These are phyloP conservation scores for Helicolenus hilgendorfi DNA, from an alignment of 2,797 vertebrate species.

Conservation along the genomic window DNA sequence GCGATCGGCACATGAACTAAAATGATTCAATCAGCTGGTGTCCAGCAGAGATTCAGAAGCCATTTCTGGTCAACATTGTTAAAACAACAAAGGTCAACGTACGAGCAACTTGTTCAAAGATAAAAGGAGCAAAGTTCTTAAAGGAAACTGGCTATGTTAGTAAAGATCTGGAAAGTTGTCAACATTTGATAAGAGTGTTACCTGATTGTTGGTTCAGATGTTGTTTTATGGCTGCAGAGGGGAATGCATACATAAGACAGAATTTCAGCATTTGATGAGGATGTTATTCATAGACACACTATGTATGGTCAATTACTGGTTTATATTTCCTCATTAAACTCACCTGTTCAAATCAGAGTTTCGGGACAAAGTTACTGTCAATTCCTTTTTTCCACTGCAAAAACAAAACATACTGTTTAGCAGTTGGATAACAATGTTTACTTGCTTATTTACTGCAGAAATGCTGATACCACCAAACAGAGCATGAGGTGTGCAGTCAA, in stretches of 20 bases:
- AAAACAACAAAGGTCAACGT: background rate
- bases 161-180: background rate
- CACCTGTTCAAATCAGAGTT: conserved; percentile 62
- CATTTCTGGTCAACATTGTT: background rate
- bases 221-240: conserved; percentile 41
- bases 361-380: conserved; percentile 71
- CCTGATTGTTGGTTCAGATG: conserved; percentile 60
- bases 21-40: background rate
- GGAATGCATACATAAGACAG: background rate
- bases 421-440: background rate
- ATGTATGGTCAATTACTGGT: background rate
- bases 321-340: conserved; percentile 19
- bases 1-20: background rate
- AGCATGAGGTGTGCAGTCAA: background rate
- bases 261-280: background rate
- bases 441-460: background rate
- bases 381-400: conserved; percentile 78
- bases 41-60: background rate
- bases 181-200: conserved; percentile 21
- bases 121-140: conserved; percentile 18
- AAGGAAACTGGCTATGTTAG: background rate
- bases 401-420: background rate
- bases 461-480: background rate
- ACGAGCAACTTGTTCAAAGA: background rate
- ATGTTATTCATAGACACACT: background rate